Conservation (phyloP, 2,888 invertebrate species). For the Axea sp. region DNA sequence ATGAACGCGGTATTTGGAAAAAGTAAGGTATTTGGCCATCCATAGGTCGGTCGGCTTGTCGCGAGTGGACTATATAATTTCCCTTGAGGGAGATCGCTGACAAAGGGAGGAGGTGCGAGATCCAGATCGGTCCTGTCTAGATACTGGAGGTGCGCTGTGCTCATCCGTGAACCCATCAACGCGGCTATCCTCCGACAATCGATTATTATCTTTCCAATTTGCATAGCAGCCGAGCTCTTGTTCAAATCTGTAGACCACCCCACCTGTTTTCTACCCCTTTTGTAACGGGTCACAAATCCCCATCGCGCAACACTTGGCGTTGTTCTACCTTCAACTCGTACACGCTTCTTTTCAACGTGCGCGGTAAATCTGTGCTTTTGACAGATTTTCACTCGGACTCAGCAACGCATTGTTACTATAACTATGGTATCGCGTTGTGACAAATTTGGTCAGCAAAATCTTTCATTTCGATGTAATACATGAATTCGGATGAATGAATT, state of each 20-base stretch:
- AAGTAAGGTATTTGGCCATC: conserved; percentile 75
- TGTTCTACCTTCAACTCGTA: background rate
- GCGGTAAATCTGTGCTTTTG: too few species aligned
- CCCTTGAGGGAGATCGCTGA: conserved; percentile 79
- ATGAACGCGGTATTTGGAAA: conserved; percentile 67
- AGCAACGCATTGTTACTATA: too few species aligned
- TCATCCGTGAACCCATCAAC: conserved; percentile 77
- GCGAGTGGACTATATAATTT: conserved; percentile 77
- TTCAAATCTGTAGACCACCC: conserved; percentile 73
- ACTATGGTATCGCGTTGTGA: too few species aligned
- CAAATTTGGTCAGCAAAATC: too few species aligned
- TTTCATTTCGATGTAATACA: too few species aligned
- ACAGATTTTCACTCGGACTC: too few species aligned
- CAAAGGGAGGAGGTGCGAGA: conserved; percentile 65
- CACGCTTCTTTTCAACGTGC: background rate
- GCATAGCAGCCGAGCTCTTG: conserved; percentile 76
- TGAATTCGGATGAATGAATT: too few species aligned
- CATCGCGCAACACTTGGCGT: conserved; percentile 57
- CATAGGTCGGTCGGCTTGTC: conserved; percentile 67
- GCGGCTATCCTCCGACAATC: conserved; percentile 76
- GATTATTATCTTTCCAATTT: conserved; percentile 79
- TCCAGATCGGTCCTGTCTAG: conserved; percentile 68
- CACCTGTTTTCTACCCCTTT: conserved; percentile 68
- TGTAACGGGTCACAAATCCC: conserved; percentile 72
- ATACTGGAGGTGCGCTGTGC: conserved; percentile 70